Base-by-base conservation (phyloP, 2,113 vertebrate genomes). In the Amphilophus citrinellus region DNA sequence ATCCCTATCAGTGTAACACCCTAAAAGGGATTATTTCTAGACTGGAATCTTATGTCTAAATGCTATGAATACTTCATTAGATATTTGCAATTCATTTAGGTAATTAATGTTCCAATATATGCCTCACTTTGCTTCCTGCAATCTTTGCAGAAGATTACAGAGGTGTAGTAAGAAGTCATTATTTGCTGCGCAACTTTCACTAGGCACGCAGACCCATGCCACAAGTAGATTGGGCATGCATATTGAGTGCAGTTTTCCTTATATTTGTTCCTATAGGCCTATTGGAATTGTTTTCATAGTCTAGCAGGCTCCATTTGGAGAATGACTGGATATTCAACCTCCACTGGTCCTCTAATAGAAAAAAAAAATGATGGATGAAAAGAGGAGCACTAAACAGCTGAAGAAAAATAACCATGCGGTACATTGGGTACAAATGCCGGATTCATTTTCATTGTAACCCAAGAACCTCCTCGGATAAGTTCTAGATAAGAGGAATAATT, bases 291-390 rank as follows among this genome's bases (percentile, higher is more conserved):
- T 85, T 90, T 87, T 90, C 80, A 89, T 82, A 79, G 61, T 90
- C 65, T 86, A 82, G 71, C 80, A 89, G 88, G 80, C 85, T 85
- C 87, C 82, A 87, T 94, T 94, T 87, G 87, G 81, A 87, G 79
- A 92, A 90, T 84, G 88, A 83, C 39, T 10, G 80, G 66, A 68
- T 87, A 68, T 84, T 90, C 84, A 88, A 86, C 88, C 87, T 85
- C 84, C 77, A 68, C 87, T 61, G 83, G 59, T 76, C 75, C 59
- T 86, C 82, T 88, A 88, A 93, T 88, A 85, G 85, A 87, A 88
- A 90, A 39, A 27, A 30, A 77, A 89, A 89, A 57, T 81, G 87
- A 90, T 83, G 90, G 78, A 83, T 84, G 73, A 79, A 86, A 89
- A 85, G 77, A 83, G 81, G 47, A 15, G 32, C 61, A 68, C 79